Percentiles rank a stretch among this genome's conserved stretches.
Conservation (phyloP, 2,888 invertebrate species). For the Rhynchonema sp. region DNA sequence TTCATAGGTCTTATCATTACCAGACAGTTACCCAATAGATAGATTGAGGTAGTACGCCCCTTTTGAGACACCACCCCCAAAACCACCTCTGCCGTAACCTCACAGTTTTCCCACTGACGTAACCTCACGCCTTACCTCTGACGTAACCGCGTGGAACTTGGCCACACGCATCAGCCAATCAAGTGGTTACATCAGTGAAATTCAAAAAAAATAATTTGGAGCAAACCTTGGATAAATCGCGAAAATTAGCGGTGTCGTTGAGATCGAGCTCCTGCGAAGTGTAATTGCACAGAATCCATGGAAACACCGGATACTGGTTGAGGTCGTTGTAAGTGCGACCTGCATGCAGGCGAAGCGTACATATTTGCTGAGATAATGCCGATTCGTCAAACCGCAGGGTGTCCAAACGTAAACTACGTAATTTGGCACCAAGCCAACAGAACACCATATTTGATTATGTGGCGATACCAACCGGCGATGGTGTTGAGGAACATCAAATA, state of each 20-base stretch:
- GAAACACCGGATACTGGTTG: constrained; percentile 97
- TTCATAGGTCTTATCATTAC: too few species aligned
- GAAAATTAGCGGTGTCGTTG: constrained; percentile 84
- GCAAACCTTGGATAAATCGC: constrained; percentile 74
- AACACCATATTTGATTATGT: too few species aligned
- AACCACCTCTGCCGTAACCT: too few species aligned
- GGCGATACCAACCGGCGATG: constrained; percentile 62
- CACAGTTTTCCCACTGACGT: too few species aligned
- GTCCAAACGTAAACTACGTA: too few species aligned
- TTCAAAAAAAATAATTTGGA: neutral
- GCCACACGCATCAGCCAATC: neutral
- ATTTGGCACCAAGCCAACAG: too few species aligned
- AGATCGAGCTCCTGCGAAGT: constrained; percentile 87
- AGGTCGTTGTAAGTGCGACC: constrained; percentile 98
- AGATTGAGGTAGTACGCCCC: too few species aligned
- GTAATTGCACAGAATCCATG: constrained; percentile 97
- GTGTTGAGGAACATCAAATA: constrained; percentile 99
- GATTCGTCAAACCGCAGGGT: neutral
- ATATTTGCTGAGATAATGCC: neutral
- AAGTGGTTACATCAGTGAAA: neutral
- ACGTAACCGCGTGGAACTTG: neutral
- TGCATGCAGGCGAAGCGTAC: too few species aligned
- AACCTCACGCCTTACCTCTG: too few species aligned
- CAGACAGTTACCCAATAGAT: too few species aligned
- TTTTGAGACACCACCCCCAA: too few species aligned